Conservation (phyloP, 2,797 vertebrate genomes). For the Bovichtus variegatus region DNA sequence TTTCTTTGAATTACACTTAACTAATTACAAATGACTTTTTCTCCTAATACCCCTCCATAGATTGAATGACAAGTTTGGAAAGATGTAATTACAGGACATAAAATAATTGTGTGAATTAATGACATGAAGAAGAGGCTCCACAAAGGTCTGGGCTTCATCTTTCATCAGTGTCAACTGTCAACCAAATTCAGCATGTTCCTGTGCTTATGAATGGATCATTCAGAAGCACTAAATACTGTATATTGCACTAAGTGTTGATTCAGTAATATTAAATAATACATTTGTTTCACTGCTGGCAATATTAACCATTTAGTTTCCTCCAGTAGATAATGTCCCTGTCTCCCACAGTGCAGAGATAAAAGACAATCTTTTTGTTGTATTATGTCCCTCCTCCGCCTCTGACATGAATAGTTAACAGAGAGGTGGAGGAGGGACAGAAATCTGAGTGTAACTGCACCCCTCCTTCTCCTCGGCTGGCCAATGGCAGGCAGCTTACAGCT, state of each 20-base stretch:
- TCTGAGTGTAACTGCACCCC: conserved; percentile 76
- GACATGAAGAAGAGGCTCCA: background rate
- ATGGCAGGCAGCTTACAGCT: conserved; percentile 66
- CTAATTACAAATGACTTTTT: background rate
- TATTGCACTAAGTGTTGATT: background rate
- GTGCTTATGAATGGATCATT: conserved; percentile 9
- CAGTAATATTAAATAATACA: background rate
- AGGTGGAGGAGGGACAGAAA: conserved; percentile 81
- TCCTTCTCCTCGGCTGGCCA: conserved; percentile 76
- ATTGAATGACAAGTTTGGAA: background rate
- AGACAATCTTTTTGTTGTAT: conserved; percentile 67
- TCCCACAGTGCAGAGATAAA: conserved; percentile 39
- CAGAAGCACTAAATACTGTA: background rate
- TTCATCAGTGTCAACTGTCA: conserved; percentile 18
- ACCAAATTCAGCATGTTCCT: conserved; percentile 11
- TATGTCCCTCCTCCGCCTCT: conserved; percentile 61
- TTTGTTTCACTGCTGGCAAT: conserved; percentile 13
- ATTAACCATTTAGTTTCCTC: conserved; percentile 22
- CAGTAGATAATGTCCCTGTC: conserved; percentile 33
- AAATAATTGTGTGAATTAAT: background rate
- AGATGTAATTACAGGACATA: background rate
- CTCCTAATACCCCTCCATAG: background rate
- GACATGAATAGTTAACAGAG: conserved; percentile 72
- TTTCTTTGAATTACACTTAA: background rate
- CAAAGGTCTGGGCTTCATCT: conserved; percentile 1